Conservation (phyloP, 2,888 invertebrate species). For the Achlya flavicornis region DNA sequence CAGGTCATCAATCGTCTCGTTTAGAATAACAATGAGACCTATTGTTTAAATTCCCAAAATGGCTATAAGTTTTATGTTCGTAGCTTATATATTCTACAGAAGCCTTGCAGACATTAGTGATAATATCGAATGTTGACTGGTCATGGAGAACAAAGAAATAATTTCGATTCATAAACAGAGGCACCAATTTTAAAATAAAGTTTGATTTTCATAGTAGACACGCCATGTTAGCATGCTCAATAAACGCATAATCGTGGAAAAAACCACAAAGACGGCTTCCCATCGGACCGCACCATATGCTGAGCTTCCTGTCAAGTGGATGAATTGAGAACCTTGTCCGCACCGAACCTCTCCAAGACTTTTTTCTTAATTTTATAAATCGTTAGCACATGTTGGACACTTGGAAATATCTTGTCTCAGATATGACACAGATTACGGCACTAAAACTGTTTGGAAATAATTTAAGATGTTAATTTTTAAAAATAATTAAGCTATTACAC, state of each 20-base stretch:
- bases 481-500: not conserved
- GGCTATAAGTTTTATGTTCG: constrained; percentile 23
- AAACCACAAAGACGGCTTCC: constrained; percentile 53
- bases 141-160: not conserved
- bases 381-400: constrained; percentile 39
- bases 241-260: constrained; percentile 49
- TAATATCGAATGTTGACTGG: not conserved
- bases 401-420: constrained; percentile 14
- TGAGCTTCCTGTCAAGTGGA: constrained; percentile 57
- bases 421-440: too few species aligned
- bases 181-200: constrained; percentile 14
- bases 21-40: constrained; percentile 43
- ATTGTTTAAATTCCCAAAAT: constrained; percentile 47
- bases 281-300: constrained; percentile 61
- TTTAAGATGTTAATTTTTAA: constrained; percentile 18
- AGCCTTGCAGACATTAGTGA: not conserved
- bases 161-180: not conserved
- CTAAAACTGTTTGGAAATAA: constrained; percentile 20
- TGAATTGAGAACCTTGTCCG: constrained; percentile 37
- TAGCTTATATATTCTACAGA: constrained; percentile 1
- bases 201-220: constrained; percentile 13
- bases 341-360: not conserved
- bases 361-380: constrained; percentile 18
- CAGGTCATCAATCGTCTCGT: constrained; percentile 14
- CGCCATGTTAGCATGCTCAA: constrained; percentile 21